Evolutionary conservation across 2,888 invertebrate species (phyloP), one percentile per base, ranked within the genome.

Genomic region (Zygogramma bicolorata): DNA sequence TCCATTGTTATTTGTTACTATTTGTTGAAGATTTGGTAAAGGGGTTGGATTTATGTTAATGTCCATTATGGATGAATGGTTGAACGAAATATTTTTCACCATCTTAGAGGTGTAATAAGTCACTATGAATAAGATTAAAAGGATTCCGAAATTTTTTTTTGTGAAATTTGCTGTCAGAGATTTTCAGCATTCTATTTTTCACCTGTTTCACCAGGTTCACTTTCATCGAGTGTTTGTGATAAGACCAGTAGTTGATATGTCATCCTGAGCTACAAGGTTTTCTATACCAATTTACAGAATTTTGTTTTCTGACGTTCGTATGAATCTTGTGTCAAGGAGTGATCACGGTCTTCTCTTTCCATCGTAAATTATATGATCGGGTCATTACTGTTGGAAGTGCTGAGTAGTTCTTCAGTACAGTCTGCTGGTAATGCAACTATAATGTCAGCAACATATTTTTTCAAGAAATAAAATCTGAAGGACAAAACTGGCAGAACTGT

Each of bases 201-300:
- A 67, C 40, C 42, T 67, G 67, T 25, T 59, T 67, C 2, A 68
- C 22, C 10, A 63, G 15, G 10, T 71, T 67, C 1, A 62, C 22
- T 63, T 71, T 67, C 42, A 66, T 67, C 31, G 62, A 31, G 1
- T 38, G 13, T 15, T 59, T 49, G 42, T 75, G 71, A 38, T 69
- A 40, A 0, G 77, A 77, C 25, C 65, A 57, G 40, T 68, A 73
- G 20, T 73, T 66, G 6, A 65, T 10, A 49, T 71, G 71, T 58
- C 72, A 74, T 20, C 68, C 74, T n/a, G 70, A 74, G 18, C 63
- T 57, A 18, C 65, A 62, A 20, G 70, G 65, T 70, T 74, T 77
- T 38, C 65, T 49, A 25, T 74, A 75, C 72, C 75, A 75, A 59
- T 77, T 72, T 27, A 71, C 6, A 74, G 60, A 1, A 73, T 58